These are phyloP conservation scores for Castor canadensis DNA, from an alignment of 2,113 vertebrate genomes.

Conservation along the genomic window DNA sequence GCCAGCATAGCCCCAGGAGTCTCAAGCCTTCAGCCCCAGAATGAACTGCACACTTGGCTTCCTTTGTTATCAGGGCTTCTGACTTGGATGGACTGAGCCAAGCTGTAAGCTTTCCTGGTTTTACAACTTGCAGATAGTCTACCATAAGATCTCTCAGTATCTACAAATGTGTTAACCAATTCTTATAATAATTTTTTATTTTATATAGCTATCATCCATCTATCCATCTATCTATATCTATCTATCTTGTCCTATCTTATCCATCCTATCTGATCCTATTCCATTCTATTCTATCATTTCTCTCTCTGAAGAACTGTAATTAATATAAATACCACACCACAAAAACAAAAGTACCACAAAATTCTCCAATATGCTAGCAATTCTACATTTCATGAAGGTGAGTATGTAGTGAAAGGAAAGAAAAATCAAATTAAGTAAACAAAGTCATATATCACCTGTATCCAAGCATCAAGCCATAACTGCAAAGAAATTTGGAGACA, in stretches of 20 bases:
- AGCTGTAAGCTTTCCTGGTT: too few relatives aligned
- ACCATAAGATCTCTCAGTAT: not conserved
- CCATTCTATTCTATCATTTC: not conserved
- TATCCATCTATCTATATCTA: not conserved
- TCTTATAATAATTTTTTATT: not conserved
- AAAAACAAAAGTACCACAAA: not conserved
- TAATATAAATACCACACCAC: not conserved
- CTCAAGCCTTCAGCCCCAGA: not conserved
- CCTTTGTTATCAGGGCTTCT: not conserved
- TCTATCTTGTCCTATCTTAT: not conserved
- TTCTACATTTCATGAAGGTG: not conserved
- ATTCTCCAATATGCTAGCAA: not conserved
- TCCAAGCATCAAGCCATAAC: not conserved
- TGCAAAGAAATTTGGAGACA: not conserved
- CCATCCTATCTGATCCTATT: not conserved
- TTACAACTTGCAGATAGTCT: not conserved
- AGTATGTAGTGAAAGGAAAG: not conserved
- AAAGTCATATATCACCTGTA: not conserved
- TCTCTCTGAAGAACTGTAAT: not conserved
- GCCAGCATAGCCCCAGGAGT: not conserved
- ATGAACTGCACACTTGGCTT: not conserved
- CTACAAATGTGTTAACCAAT: not conserved
- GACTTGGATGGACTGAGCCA: not conserved
- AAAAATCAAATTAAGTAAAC: not conserved
- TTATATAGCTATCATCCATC: not conserved